Percentiles rank a stretch among this genome's conserved stretches.
Evolutionary conservation across 2,113 vertebrate species (phyloP).

Genomic region (Mesembrinibis cayennensis): DNA sequence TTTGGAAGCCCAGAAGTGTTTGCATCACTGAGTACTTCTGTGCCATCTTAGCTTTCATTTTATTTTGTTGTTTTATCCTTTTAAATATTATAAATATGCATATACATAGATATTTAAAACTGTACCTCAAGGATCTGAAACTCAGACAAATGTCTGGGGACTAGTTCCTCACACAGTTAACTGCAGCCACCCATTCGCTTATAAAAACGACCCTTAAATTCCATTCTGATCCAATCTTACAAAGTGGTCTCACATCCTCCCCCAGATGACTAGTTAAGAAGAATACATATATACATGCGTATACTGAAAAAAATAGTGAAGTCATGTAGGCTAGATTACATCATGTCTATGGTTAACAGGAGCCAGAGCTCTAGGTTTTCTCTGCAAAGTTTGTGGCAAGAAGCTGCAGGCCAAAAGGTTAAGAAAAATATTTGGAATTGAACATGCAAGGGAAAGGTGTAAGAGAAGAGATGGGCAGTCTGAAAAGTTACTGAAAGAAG

Average conservation of each 20-base stretch:
- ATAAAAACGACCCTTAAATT: constrained; percentile 23
- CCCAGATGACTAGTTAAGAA: constrained; percentile 48
- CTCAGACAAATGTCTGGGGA: background rate
- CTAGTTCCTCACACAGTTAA: background rate
- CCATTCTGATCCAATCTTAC: background rate
- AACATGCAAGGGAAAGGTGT: background rate
- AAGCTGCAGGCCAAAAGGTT: constrained; percentile 17
- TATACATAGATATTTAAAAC: background rate
- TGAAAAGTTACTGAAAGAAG: background rate
- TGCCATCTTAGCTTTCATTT: background rate
- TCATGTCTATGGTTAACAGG: constrained; percentile 61
- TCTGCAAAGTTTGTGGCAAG: background rate
- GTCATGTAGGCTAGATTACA: constrained; percentile 22
- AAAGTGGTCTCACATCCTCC: constrained; percentile 34
- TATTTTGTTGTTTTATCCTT: background rate
- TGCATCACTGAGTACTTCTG: background rate
- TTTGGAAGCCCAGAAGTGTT: background rate
- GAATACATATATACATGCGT: background rate
- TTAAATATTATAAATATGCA: background rate
- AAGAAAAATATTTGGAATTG: constrained; percentile 31
- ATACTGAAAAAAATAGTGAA: constrained; percentile 1
- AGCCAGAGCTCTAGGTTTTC: constrained; percentile 23
- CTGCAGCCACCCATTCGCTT: background rate
- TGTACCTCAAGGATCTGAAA: background rate
- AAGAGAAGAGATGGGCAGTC: background rate